A percentile compares a stretch with the other conserved stretches of the same genome.
Evolutionary conservation across 2,888 invertebrate species (phyloP).

Genomic region (Drosophila gaucha): DNA sequence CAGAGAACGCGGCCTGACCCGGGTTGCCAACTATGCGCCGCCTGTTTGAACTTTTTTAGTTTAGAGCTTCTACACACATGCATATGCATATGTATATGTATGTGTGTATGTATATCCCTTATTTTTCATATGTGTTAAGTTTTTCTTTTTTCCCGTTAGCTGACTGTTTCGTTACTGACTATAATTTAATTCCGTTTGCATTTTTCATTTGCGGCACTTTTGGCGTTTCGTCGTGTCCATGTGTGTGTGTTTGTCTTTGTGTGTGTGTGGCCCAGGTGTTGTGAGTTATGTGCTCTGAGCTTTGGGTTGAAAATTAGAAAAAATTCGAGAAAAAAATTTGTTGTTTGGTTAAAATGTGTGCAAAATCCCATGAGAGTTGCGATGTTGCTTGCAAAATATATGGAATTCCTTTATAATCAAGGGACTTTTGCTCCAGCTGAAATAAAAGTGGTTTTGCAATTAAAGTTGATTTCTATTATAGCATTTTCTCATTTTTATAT

Average conservation of each 20-base stretch:
- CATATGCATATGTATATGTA: not conserved
- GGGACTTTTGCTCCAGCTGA: conserved; percentile 13
- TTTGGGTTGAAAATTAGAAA: conserved; percentile 70
- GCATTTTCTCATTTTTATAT: not conserved
- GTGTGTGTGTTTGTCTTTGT: conserved; percentile 7
- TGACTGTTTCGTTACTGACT: conserved; percentile 75
- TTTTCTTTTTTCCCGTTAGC: conserved; percentile 8
- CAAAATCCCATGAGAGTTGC: conserved; percentile 60
- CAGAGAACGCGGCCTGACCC: conserved; percentile 46
- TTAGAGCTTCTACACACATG: conserved; percentile 22
- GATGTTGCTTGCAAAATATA: conserved; percentile 28
- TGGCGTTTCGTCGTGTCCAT: conserved; percentile 43
- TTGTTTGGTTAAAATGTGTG: conserved; percentile 38
- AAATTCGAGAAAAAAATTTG: conserved; percentile 31
- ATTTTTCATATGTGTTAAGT: conserved; percentile 26
- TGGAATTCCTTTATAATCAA: conserved; percentile 23
- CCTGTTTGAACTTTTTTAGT: conserved; percentile 75
- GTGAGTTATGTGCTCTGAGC: conserved; percentile 74
- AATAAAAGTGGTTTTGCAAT: conserved; percentile 28
- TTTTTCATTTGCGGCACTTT: conserved; percentile 82
- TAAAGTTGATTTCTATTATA: conserved; percentile 1
- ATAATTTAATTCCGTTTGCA: conserved; percentile 79
- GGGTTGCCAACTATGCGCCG: conserved; percentile 72
- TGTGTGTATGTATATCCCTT: conserved; percentile 14
- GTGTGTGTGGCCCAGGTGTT: conserved; percentile 50